Evolutionary conservation across 2,888 invertebrate species (phyloP).

Genomic region (Drosophila rellima): DNA sequence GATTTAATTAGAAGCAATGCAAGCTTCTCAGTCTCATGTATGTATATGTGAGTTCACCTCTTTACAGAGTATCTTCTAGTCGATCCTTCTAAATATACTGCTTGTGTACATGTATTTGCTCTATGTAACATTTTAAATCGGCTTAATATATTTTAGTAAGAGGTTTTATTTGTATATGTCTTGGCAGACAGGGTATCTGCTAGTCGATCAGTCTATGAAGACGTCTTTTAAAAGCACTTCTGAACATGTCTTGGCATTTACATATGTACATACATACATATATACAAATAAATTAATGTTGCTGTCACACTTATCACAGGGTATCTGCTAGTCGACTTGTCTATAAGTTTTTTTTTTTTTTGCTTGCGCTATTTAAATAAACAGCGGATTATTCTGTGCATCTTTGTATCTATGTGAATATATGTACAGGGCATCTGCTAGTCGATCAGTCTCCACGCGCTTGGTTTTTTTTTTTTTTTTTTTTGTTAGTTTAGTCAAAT

Average conservation of each 20-base stretch:
- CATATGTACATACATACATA: too few relatives aligned
- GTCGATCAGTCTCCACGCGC: not conserved
- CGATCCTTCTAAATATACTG: not conserved
- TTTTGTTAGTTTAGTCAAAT: slow-evolving; percentile 7
- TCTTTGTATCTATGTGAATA: not conserved
- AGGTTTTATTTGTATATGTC: not conserved
- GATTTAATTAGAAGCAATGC: too few relatives aligned
- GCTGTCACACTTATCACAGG: not conserved
- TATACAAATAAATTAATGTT: too few relatives aligned
- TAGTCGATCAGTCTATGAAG: not conserved
- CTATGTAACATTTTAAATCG: too few relatives aligned
- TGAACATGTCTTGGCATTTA: too few relatives aligned
- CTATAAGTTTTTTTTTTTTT: too few relatives aligned
- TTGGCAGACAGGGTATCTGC: not conserved
- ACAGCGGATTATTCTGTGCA: not conserved
- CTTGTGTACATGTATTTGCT: not conserved
- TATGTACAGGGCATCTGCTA: not conserved
- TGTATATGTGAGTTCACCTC: too few relatives aligned
- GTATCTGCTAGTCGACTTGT: not conserved
- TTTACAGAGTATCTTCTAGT: not conserved
- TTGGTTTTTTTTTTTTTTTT: too few relatives aligned
- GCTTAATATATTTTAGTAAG: too few relatives aligned
- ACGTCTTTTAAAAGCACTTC: too few relatives aligned
- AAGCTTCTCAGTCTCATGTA: too few relatives aligned
- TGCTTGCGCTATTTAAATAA: too few relatives aligned